These are phyloP conservation scores for Chironomus tepperi DNA, from an alignment of 1,140 invertebrate species.

Conservation along the genomic window DNA sequence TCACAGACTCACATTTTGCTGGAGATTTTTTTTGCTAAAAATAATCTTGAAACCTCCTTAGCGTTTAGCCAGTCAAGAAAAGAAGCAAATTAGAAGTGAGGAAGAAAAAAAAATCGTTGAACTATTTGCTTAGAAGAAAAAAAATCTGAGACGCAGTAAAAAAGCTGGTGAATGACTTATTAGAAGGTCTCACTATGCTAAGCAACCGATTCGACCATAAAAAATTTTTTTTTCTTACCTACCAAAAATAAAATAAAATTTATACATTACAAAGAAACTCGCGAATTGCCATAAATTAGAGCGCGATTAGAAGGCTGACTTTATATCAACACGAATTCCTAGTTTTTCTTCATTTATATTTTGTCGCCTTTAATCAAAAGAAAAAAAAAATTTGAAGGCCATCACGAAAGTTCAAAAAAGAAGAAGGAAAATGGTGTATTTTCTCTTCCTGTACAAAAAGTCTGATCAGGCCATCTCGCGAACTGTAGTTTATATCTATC, in stretches of 20 bases:
- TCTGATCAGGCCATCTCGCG: no score
- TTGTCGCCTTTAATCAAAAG: neutral
- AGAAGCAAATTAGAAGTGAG: neutral
- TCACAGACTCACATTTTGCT: no score
- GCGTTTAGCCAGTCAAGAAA: no score
- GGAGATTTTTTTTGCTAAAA: no score
- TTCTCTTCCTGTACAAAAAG: no score
- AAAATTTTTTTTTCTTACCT: neutral
- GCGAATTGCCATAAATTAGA: constrained; percentile 13
- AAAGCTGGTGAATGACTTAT: neutral
- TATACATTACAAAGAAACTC: neutral
- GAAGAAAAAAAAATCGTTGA: neutral
- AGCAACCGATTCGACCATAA: neutral
- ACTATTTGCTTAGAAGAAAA: neutral
- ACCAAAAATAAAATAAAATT: neutral
- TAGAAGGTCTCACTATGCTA: neutral
- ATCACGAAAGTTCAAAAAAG: neutral
- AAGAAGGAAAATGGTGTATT: no score
- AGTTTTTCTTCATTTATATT: neutral
- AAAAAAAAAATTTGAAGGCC: neutral
- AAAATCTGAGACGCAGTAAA: neutral
- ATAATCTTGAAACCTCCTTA: no score
- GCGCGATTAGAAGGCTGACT: neutral
- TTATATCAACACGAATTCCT: neutral
- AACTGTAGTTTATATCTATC: no score